Base-by-base conservation (phyloP, 2,797 vertebrate species). In the Enteromius trimaculatus region DNA sequence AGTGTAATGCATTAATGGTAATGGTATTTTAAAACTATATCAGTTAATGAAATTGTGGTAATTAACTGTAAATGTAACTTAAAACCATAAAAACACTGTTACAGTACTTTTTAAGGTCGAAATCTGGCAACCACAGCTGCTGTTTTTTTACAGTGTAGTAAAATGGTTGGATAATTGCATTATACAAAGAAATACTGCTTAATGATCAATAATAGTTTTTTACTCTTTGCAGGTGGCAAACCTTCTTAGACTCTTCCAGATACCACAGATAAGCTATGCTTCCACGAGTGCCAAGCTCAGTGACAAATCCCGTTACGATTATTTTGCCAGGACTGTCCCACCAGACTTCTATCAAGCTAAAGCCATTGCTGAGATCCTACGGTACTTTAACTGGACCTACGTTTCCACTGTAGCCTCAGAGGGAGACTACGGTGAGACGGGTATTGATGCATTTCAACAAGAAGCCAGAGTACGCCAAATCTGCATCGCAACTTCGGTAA, bases 291-390 rank as follows among this genome's bases (percentile, higher is more conserved):
- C 98, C 91, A 99, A 99, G 90, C 96, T 99, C 85, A 99, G 98
- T 0, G 98, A 99, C 93, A 99, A 99, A 91, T 96, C 96, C 29
- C 98, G 98, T 81, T 99, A 99, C 0, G 98, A 99, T 90, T 99
- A 96, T 91, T 99, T 99, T 0, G 98, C 98, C 71, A 97, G 98
- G 70, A 99, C 98, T 0, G 98, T 99, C 49, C 98, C 98, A 0
- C 98, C 98, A 0, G 98, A 99, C 89, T 99, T 98, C 93, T 99
- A 97, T 92, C 98, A 99, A 92, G 98, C 98, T 85, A 99, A 99
- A 88, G 98, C 98, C 89, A 99, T 99, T 93, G 97, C 97, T 0
- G 98, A 99, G 88, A 99, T 99, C 87, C 95, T 99, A 58, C 96
- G 96, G 37, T 99, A 96, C 92, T 99, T 99, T 92, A 99, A 99